A percentile compares a stretch with the other conserved stretches of the same genome.
phyloP scores from a whole-genome alignment of 2,113 vertebrate genomes.

The Mesembrinibis cayennensis region DNA sequence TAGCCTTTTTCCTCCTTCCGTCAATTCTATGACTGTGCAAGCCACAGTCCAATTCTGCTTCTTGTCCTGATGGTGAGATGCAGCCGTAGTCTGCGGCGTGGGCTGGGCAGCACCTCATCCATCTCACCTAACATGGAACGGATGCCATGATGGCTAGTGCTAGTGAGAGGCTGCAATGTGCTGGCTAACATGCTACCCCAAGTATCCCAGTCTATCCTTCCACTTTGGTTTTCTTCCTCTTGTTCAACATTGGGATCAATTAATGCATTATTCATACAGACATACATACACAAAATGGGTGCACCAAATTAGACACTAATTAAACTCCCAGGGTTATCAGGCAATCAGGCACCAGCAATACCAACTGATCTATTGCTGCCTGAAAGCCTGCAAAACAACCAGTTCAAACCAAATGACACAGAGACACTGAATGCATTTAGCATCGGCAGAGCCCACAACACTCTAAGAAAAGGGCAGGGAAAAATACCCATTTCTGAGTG shows the following conservation, averaged over 20 bases:
- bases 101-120: neutral
- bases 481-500: neutral
- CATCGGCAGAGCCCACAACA: neutral
- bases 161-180: neutral
- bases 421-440: neutral
- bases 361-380: neutral
- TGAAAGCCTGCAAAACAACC: neutral
- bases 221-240: neutral
- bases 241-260: neutral
- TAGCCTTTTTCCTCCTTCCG: neutral
- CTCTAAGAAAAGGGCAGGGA: neutral
- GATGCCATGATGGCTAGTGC: fast-evolving
- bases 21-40: neutral
- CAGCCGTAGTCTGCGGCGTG: neutral
- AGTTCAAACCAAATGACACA: neutral
- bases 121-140: fast-evolving
- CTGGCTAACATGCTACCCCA: neutral
- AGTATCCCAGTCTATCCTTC: neutral
- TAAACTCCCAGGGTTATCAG: neutral
- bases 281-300: fast-evolving
- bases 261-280: neutral
- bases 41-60: neutral
- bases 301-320: neutral
- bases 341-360: neutral
- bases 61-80: neutral